These are phyloP conservation scores for Epinotia demarniana DNA, from an alignment of 2,888 invertebrate species.

Conservation along the genomic window DNA sequence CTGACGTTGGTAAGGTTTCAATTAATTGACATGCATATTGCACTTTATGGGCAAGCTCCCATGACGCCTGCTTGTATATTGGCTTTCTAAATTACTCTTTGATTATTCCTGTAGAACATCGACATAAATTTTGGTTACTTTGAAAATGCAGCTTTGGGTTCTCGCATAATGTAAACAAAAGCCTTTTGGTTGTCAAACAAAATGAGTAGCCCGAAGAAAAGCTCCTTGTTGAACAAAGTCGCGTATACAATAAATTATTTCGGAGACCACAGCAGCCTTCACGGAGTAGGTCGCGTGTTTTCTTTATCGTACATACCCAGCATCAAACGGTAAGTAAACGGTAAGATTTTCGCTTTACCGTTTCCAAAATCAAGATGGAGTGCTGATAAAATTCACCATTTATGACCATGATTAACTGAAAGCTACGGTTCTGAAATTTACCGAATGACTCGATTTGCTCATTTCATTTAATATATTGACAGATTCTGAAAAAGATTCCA, in stretches of 20 bases:
- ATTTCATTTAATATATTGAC: no score
- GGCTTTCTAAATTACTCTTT: neutral
- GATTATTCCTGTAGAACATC: neutral
- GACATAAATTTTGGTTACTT: neutral
- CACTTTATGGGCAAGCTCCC: neutral
- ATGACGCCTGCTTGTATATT: neutral
- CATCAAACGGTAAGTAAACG: constrained; percentile 63
- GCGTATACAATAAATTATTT: constrained; percentile 66
- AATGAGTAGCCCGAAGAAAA: constrained; percentile 1
- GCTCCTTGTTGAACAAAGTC: constrained; percentile 49
- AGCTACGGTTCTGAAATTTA: no score
- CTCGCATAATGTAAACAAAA: neutral
- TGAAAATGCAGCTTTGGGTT: neutral
- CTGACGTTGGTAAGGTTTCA: neutral
- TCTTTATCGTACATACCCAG: constrained; percentile 59
- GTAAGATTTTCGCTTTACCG: neutral
- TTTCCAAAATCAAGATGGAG: no score
- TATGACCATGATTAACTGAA: no score
- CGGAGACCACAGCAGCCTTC: constrained; percentile 68
- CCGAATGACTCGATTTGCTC: no score
- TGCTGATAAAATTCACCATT: no score
- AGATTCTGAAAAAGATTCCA: no score
- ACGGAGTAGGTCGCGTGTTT: constrained; percentile 68
- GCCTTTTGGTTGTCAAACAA: neutral
- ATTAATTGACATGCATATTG: constrained; percentile 1